Percentiles rank a stretch among this genome's conserved stretches.
These are phyloP conservation scores for Eristalis tenax DNA, from an alignment of 2,888 invertebrate genomes.

Conservation along the genomic window DNA sequence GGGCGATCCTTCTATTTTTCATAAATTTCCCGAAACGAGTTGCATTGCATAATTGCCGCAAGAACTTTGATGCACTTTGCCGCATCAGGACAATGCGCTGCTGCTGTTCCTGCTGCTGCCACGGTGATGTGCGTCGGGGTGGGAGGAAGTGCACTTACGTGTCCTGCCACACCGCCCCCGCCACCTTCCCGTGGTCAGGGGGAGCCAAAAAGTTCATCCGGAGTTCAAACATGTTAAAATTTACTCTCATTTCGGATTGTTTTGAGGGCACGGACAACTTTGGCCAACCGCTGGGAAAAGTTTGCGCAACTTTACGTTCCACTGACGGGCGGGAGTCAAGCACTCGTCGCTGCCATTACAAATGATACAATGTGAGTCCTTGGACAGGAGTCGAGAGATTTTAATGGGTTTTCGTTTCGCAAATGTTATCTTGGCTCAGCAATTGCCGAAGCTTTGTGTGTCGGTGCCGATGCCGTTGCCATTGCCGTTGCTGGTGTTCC, in stretches of 20 bases:
- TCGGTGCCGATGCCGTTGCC: neutral
- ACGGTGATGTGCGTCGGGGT: no score
- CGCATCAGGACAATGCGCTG: neutral
- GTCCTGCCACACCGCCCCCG: slow-evolving; percentile 33
- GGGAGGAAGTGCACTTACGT: slow-evolving; percentile 54
- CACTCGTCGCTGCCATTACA: slow-evolving; percentile 43
- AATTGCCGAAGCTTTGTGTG: slow-evolving; percentile 61
- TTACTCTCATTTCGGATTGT: slow-evolving; percentile 61
- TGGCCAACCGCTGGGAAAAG: slow-evolving; percentile 33
- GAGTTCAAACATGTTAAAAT: slow-evolving; percentile 69
- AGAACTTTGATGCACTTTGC: slow-evolving; percentile 66
- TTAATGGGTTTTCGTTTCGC: slow-evolving; percentile 69
- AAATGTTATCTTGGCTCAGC: slow-evolving; percentile 70
- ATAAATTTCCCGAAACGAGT: slow-evolving; percentile 62
- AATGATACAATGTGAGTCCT: slow-evolving; percentile 71
- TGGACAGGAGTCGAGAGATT: slow-evolving; percentile 69
- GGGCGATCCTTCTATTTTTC: slow-evolving; percentile 33
- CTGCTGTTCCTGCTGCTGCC: neutral
- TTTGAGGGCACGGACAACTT: slow-evolving; percentile 44
- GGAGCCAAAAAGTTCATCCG: slow-evolving; percentile 55
- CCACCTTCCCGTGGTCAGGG: neutral
- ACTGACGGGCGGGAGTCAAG: slow-evolving; percentile 36
- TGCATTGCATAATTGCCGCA: slow-evolving; percentile 70
- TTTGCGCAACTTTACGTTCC: slow-evolving; percentile 41
- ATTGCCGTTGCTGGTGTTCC: slow-evolving; percentile 46